Evolutionary conservation across 2,797 vertebrate species (phyloP).

Genomic region (Sebastes steindachneri): DNA sequence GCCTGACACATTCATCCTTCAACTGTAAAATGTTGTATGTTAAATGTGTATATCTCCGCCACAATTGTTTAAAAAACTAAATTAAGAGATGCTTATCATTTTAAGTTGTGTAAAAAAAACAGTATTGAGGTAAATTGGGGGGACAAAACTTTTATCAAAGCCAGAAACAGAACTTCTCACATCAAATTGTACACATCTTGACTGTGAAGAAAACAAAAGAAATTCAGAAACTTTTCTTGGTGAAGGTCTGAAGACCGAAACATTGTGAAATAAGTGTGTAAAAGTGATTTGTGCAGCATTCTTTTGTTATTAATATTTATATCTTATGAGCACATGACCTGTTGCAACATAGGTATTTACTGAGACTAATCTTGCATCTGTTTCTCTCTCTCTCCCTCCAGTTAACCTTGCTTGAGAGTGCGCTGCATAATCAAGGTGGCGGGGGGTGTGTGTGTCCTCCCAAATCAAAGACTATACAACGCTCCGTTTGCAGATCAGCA

Average conservation of each 20-base stretch:
- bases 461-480: slow-evolving; percentile 82
- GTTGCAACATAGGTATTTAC: background rate
- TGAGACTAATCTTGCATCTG: slow-evolving; percentile 48
- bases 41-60: background rate
- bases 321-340: background rate
- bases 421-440: slow-evolving; percentile 82
- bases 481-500: slow-evolving; percentile 82
- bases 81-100: background rate
- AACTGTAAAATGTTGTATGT: background rate
- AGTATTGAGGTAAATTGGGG: background rate
- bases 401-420: slow-evolving; percentile 91
- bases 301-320: background rate
- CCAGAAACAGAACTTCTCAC: background rate
- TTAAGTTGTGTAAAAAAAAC: background rate
- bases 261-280: background rate
- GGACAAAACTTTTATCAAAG: background rate
- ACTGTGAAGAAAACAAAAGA: background rate
- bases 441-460: slow-evolving; percentile 82
- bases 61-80: background rate
- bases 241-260: background rate
- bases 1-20: background rate
- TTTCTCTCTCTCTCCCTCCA: slow-evolving; percentile 69
- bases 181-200: background rate
- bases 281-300: background rate
- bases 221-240: background rate